phyloP scores from a whole-genome alignment of 2,888 invertebrate species.

The Ctena decussata region DNA sequence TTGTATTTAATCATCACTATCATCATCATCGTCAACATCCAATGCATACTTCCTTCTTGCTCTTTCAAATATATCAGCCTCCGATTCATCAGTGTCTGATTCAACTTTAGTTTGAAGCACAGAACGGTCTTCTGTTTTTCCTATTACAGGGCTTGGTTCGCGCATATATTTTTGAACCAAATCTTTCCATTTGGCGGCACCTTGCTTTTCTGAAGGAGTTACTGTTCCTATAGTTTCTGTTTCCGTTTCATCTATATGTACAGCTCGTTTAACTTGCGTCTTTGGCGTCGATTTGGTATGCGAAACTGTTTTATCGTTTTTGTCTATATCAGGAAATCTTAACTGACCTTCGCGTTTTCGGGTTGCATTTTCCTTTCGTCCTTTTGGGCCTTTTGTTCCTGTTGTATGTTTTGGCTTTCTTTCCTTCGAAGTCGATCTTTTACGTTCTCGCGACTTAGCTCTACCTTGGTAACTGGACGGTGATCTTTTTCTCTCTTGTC shows the following conservation, averaged over 20 bases:
- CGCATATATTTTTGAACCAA: conserved; percentile 58
- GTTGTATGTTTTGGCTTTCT: background rate
- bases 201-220: background rate
- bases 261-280: background rate
- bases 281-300: background rate
- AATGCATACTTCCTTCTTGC: conserved; percentile 72
- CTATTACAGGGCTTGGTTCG: conserved; percentile 53
- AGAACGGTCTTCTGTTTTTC: conserved; percentile 53
- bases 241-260: conserved; percentile 23
- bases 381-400: background rate
- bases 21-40: conserved; percentile 67
- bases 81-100: conserved; percentile 70
- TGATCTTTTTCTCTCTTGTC: background rate
- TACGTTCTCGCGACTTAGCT: background rate
- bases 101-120: conserved; percentile 60
- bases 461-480: background rate
- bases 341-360: conserved; percentile 13
- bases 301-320: conserved; percentile 17
- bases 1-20: conserved; percentile 19
- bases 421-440: background rate
- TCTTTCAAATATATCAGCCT: conserved; percentile 74
- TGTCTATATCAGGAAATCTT: conserved; percentile 59
- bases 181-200: conserved; percentile 50
- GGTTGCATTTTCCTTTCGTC: background rate
- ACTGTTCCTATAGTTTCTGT: conserved; percentile 11